Evolutionary conservation across 2,113 vertebrate genomes (phyloP).

Genomic region (Scolopax mira): DNA sequence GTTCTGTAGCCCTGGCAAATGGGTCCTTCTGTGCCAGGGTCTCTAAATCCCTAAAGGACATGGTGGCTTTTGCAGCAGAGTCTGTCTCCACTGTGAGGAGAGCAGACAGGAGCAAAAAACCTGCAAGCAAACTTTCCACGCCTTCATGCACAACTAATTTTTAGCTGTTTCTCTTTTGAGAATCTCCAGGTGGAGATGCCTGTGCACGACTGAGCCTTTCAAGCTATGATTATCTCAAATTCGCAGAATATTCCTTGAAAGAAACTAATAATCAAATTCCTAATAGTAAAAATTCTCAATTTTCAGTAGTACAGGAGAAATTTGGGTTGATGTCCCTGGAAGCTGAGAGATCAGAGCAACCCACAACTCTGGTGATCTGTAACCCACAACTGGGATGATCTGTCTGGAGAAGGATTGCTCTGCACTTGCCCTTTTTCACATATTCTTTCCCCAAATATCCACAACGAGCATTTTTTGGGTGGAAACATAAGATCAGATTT

Average conservation of each 20-base stretch:
- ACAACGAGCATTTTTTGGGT: neutral
- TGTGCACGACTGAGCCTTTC: neutral
- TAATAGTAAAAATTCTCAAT: neutral
- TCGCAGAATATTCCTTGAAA: neutral
- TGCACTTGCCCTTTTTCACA: fast-evolving
- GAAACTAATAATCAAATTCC: neutral
- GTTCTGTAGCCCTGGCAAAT: neutral
- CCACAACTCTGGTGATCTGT: fast-evolving
- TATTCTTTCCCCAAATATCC: neutral
- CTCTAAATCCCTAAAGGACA: neutral
- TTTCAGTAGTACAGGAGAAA: neutral
- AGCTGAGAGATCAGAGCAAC: neutral
- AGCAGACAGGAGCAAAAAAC: neutral
- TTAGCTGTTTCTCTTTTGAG: neutral
- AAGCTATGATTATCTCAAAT: neutral
- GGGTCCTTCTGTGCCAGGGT: neutral
- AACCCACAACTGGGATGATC: neutral
- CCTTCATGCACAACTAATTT: fast-evolving
- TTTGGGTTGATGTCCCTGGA: neutral
- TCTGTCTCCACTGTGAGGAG: fast-evolving
- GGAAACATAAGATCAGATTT: neutral
- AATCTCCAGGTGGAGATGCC: neutral
- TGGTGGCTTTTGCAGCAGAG: neutral
- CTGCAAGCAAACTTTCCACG: neutral
- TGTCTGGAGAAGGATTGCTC: neutral